Evolutionary conservation across 2,113 vertebrate genomes (phyloP).

Genomic region (Archilochus colubris): DNA sequence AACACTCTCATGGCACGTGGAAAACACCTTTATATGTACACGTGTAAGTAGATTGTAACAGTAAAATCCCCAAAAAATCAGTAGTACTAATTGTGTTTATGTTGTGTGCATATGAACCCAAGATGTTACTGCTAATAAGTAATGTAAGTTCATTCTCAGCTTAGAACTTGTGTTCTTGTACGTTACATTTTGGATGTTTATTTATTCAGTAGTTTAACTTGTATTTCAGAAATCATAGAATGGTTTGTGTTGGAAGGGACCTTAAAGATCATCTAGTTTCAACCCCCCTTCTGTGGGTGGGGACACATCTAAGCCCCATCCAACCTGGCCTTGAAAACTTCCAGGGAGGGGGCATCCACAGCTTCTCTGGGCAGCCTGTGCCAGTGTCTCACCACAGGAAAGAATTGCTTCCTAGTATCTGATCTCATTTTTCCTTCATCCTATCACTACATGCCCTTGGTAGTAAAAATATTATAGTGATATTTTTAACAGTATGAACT

Average conservation of each 20-base stretch:
- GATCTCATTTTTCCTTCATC: no score
- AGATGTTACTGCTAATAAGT: background rate
- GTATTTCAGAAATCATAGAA: background rate
- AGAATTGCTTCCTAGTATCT: no score
- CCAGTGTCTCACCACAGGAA: no score
- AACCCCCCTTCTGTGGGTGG: no score
- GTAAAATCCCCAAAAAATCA: background rate
- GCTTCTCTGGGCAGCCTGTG: no score
- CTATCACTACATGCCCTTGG: background rate
- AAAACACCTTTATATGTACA: background rate
- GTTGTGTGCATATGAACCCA: background rate
- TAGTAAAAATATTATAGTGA: background rate
- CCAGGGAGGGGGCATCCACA: no score
- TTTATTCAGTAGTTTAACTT: background rate
- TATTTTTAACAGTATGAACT: background rate
- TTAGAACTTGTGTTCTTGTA: background rate
- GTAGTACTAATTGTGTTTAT: background rate
- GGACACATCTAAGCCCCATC: no score
- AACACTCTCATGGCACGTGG: accelerated
- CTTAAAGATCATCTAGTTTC: no score
- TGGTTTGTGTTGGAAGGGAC: no score
- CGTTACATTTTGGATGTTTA: accelerated
- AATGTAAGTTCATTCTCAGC: background rate
- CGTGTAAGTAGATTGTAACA: background rate
- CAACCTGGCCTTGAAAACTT: no score